Conservation (phyloP, 37 sponge, comb jelly and placozoan genomes). For the Theonella swinhoei region DNA sequence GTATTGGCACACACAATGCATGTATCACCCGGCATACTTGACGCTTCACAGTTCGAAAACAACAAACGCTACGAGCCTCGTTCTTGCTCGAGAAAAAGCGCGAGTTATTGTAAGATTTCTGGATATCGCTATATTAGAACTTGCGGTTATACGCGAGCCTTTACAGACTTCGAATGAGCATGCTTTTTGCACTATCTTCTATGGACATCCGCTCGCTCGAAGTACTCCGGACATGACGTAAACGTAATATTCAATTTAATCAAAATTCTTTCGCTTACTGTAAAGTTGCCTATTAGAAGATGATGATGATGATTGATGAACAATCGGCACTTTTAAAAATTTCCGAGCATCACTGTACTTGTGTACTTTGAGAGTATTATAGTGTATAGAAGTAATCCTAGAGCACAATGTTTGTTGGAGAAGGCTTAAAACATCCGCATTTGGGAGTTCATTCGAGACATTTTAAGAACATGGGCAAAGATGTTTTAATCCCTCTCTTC, state of each 20-base stretch:
- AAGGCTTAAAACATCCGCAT: too few relatives aligned
- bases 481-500: too few relatives aligned
- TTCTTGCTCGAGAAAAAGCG: slow-evolving; percentile 1
- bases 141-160: neutral
- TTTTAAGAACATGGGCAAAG: too few relatives aligned
- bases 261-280: neutral
- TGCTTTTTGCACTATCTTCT: neutral
- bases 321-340: too few relatives aligned
- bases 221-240: neutral
- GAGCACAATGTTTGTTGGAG: too few relatives aligned
- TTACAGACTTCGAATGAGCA: neutral
- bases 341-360: too few relatives aligned
- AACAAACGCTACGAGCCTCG: neutral
- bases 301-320: too few relatives aligned
- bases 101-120: slow-evolving; percentile 1
- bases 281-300: neutral
- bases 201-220: neutral
- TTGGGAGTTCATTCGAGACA: too few relatives aligned
- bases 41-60: neutral
- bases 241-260: neutral
- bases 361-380: too few relatives aligned
- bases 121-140: neutral
- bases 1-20: slow-evolving; percentile 31
- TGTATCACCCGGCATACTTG: slow-evolving; percentile 24
- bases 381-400: too few relatives aligned